These are phyloP conservation scores for Oncorhynchus nerka DNA, from an alignment of 2,113 vertebrate species.

Conservation along the genomic window DNA sequence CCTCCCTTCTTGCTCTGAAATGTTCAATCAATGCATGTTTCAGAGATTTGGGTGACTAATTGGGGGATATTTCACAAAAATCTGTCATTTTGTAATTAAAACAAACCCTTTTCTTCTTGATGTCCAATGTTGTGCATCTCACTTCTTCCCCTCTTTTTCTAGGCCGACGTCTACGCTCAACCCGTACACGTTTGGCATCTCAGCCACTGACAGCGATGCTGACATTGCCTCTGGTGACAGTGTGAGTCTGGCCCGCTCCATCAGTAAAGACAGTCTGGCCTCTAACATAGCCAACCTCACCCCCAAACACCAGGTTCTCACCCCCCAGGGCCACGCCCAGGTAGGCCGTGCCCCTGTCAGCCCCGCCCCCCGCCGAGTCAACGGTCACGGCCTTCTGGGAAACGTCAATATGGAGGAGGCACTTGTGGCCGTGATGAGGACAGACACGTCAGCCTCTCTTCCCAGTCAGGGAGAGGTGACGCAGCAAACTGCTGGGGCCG, in stretches of 20 bases:
- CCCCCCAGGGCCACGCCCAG: slow-evolving; percentile 8
- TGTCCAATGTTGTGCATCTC: no score
- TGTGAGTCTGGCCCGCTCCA: slow-evolving; percentile 85
- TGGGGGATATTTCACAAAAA: no score
- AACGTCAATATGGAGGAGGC: slow-evolving; percentile 69
- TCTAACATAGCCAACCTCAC: slow-evolving; percentile 84
- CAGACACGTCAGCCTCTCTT: slow-evolving; percentile 21
- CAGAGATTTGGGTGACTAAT: no score
- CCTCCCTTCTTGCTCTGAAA: no score
- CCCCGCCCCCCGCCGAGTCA: slow-evolving; percentile 54
- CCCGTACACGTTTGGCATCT: slow-evolving; percentile 77
- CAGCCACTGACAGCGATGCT: slow-evolving; percentile 61
- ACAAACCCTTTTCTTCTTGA: no score
- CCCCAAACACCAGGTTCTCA: slow-evolving; percentile 78
- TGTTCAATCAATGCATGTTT: no score
- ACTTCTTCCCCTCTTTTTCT: background rate
- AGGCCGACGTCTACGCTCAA: slow-evolving; percentile 87
- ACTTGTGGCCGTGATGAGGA: slow-evolving; percentile 68
- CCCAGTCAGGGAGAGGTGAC: slow-evolving; percentile 39
- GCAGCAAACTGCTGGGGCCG: slow-evolving; percentile 36
- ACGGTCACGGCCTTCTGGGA: slow-evolving; percentile 72
- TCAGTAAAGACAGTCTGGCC: slow-evolving; percentile 94
- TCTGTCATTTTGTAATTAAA: no score
- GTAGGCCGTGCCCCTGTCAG: slow-evolving; percentile 35
- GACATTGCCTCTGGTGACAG: slow-evolving; percentile 75